Evolutionary conservation across 2,888 invertebrate species (phyloP).

Genomic region (Drosophila tanythrix): DNA sequence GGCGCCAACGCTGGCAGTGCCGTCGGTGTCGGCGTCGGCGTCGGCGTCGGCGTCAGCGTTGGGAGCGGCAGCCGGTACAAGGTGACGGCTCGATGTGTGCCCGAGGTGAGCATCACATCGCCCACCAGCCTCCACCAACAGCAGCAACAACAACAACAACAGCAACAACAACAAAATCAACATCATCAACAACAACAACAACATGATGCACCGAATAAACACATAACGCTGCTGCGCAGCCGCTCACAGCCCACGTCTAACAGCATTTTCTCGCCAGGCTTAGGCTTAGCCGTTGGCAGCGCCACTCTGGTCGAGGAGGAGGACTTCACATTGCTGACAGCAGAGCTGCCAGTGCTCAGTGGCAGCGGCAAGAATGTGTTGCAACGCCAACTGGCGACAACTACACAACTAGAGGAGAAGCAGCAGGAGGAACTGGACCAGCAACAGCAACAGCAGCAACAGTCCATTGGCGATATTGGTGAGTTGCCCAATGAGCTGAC

Average conservation of each 20-base stretch:
- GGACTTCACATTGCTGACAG: slow-evolving; percentile 81
- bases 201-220: slow-evolving; percentile 68
- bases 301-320: slow-evolving; percentile 83
- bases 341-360: slow-evolving; percentile 37
- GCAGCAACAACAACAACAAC: slow-evolving; percentile 33
- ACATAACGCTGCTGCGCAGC: slow-evolving; percentile 74
- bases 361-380: slow-evolving; percentile 72
- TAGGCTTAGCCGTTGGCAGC: slow-evolving; percentile 58
- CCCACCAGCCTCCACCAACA: slow-evolving; percentile 68
- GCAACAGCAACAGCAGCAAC: slow-evolving; percentile 46
- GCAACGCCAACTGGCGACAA: slow-evolving; percentile 78
- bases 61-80: slow-evolving; percentile 84
- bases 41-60: slow-evolving; percentile 77
- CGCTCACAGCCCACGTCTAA: slow-evolving; percentile 80
- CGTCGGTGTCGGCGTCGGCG: slow-evolving; percentile 74
- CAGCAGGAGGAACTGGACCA: slow-evolving; percentile 39
- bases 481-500: slow-evolving; percentile 79
- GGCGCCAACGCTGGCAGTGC: slow-evolving; percentile 71
- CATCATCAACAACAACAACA: slow-evolving; percentile 46
- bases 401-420: slow-evolving; percentile 58
- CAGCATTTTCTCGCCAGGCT: slow-evolving; percentile 83
- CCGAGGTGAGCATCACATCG: slow-evolving; percentile 84
- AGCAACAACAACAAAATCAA: slow-evolving; percentile 36
- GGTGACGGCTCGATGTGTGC: slow-evolving; percentile 84
- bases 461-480: slow-evolving; percentile 42